phyloP scores from a whole-genome alignment of 2,888 invertebrate species.

The Cyaniris semiargus region DNA sequence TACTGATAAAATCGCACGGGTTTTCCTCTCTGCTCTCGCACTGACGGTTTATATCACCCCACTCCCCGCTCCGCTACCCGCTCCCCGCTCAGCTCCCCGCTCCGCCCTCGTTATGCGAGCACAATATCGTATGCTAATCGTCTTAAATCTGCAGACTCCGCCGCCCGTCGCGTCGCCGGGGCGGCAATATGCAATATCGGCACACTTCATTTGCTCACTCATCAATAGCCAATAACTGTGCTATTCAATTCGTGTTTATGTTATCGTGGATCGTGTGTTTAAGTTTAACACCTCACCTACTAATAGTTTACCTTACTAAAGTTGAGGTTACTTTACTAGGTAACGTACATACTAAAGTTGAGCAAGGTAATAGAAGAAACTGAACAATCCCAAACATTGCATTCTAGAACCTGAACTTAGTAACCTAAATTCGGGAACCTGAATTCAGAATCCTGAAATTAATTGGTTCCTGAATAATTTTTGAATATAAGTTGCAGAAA shows the following conservation, averaged over 20 bases:
- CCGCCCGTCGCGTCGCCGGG: background rate
- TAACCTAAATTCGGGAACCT: too few relatives aligned
- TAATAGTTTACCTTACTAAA: background rate
- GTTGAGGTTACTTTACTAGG: background rate
- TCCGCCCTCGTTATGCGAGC: background rate
- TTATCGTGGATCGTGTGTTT: background rate
- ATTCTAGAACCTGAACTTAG: too few relatives aligned
- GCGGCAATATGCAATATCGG: conserved; percentile 17
- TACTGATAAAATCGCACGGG: background rate
- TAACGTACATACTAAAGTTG: too few relatives aligned
- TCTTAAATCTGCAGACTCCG: conserved; percentile 10
- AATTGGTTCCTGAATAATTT: too few relatives aligned
- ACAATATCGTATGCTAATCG: conserved; percentile 22
- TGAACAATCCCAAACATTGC: too few relatives aligned
- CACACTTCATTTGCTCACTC: conserved; percentile 33
- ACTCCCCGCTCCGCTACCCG: background rate
- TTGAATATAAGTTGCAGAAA: too few relatives aligned
- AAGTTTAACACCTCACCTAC: background rate
- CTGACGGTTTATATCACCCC: background rate
- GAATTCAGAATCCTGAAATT: too few relatives aligned
- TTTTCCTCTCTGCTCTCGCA: background rate
- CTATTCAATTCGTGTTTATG: background rate
- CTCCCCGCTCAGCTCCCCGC: background rate
- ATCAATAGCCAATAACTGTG: conserved; percentile 15
- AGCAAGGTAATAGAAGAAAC: too few relatives aligned